phyloP scores from a whole-genome alignment of 2,797 vertebrate genomes.

The Danio albolineatus region DNA sequence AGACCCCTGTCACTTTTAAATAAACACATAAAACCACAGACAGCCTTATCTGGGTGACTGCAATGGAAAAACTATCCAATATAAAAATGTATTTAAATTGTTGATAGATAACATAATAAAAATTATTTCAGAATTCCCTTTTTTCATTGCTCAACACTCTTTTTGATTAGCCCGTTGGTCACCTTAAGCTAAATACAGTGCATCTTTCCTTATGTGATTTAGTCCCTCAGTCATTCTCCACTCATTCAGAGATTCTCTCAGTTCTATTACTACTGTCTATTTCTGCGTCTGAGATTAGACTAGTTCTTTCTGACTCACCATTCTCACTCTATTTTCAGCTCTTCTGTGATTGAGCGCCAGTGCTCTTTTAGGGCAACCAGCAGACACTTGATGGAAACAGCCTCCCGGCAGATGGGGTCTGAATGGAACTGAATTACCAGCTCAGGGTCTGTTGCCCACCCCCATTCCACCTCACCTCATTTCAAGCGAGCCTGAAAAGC shows the following conservation, averaged over 20 bases:
- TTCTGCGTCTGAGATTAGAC: conserved; percentile 33
- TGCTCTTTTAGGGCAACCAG: conserved; percentile 40
- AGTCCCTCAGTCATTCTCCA: neutral
- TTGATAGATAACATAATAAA: neutral
- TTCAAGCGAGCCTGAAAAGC: neutral
- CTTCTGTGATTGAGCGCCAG: conserved; percentile 45
- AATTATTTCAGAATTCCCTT: neutral
- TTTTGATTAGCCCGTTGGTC: neutral
- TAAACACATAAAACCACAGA: neutral
- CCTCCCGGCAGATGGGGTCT: conserved; percentile 37
- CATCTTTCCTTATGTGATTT: neutral
- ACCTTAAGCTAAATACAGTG: neutral
- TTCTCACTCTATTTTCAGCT: conserved; percentile 48
- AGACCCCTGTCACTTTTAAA: too few species aligned
- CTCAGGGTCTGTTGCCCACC: neutral
- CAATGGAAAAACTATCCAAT: neutral
- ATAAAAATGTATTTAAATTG: neutral
- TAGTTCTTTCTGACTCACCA: conserved; percentile 1
- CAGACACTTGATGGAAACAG: conserved; percentile 49
- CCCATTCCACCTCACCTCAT: neutral
- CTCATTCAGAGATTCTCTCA: neutral
- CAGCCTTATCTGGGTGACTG: neutral
- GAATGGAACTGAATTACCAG: conserved; percentile 44
- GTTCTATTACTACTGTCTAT: neutral
- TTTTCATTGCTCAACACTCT: neutral